Evolutionary conservation across 2,797 vertebrate species (phyloP).

Genomic region (Scomberomorus guttatus): DNA sequence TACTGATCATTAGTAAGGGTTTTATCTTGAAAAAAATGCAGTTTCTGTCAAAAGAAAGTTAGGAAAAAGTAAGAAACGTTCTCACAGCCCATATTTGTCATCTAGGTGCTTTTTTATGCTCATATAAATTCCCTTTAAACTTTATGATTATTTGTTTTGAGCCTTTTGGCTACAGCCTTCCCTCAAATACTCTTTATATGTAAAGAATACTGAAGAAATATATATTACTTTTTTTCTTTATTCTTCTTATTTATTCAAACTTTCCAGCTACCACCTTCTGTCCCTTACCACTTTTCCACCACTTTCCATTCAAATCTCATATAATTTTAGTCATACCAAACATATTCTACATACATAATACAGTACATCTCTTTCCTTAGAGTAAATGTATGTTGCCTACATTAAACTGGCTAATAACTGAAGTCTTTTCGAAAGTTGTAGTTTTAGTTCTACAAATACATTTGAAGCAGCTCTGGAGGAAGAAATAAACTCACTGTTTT

Average conservation of each 20-base stretch:
- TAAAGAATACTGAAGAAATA: too few relatives aligned
- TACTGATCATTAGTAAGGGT: neutral
- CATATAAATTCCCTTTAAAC: too few relatives aligned
- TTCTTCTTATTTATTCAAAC: neutral
- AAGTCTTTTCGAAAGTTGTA: neutral
- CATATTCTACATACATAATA: too few relatives aligned
- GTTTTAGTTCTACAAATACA: conserved; percentile 13
- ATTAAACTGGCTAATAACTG: neutral
- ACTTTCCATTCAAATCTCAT: neutral
- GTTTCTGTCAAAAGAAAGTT: neutral
- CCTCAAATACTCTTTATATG: too few relatives aligned
- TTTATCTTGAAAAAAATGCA: neutral
- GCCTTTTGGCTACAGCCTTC: neutral
- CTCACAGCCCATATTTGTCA: too few relatives aligned
- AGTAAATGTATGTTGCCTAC: neutral
- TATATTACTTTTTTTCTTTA: too few relatives aligned
- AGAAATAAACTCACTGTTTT: conserved; percentile 5
- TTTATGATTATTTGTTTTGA: too few relatives aligned
- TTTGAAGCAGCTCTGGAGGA: neutral
- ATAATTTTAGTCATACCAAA: neutral
- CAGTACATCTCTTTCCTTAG: neutral
- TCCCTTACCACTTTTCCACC: neutral
- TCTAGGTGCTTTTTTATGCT: too few relatives aligned
- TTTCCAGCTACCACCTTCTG: neutral
- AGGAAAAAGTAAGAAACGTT: neutral